Percentiles rank a stretch among this genome's conserved stretches.
These are phyloP conservation scores for Diglossa cyanea DNA, from an alignment of 2,797 vertebrate genomes.

Conservation along the genomic window DNA sequence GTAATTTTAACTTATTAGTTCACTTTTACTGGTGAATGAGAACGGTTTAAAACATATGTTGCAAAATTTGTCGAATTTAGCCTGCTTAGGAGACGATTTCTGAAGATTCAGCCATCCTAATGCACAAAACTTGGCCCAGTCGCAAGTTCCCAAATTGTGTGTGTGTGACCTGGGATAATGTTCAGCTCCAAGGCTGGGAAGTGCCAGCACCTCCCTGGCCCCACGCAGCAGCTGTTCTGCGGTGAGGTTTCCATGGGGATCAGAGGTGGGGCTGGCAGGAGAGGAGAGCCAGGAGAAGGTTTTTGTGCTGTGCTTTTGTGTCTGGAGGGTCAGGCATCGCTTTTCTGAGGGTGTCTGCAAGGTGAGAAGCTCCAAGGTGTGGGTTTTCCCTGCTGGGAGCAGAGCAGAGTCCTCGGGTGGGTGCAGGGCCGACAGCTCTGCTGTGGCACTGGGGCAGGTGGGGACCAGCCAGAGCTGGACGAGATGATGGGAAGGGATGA, in stretches of 20 bases:
- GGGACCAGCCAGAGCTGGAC: background rate
- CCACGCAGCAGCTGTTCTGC: accelerated
- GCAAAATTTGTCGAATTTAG: conserved; percentile 37
- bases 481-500: background rate
- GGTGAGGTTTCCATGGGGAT: background rate
- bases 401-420: background rate
- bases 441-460: background rate
- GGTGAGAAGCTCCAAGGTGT: background rate
- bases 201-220: background rate
- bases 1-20: conserved; percentile 72
- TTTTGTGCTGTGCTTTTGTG: background rate
- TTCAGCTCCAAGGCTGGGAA: background rate
- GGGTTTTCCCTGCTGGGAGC: background rate
- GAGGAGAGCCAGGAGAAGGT: background rate
- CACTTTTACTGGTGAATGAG: conserved; percentile 52
- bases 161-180: background rate
- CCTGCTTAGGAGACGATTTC: conserved; percentile 2
- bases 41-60: conserved; percentile 43
- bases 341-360: background rate
- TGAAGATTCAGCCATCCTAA: conserved; percentile 9
- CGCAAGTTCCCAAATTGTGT: background rate
- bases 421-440: background rate
- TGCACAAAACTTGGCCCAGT: background rate
- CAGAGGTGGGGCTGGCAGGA: background rate
- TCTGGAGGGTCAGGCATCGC: background rate